These are phyloP conservation scores for Xiphophorus birchmanni DNA, from an alignment of 2,797 vertebrate species.

Conservation along the genomic window DNA sequence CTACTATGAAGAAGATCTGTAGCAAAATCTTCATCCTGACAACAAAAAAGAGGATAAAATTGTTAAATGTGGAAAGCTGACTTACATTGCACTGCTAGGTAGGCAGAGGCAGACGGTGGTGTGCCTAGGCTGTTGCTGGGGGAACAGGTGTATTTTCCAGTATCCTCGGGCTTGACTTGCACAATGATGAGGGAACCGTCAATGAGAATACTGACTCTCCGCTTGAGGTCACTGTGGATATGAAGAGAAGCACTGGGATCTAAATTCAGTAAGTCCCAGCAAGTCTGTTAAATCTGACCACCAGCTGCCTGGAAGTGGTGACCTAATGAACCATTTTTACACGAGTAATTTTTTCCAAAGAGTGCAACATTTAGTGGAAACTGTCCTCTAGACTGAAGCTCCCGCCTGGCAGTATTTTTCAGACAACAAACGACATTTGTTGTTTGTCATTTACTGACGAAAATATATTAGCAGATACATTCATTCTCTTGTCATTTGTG, in stretches of 20 bases:
- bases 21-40: not conserved
- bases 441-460: not conserved
- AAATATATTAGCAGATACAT: not conserved
- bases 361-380: not conserved
- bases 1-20: not conserved
- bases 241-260: not conserved
- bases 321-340: not conserved
- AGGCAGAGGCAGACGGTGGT: slow-evolving; percentile 93
- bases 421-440: not conserved
- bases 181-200: slow-evolving; percentile 97
- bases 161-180: slow-evolving; percentile 95
- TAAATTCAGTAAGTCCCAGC: not conserved
- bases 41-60: slow-evolving; percentile 5
- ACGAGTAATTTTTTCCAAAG: not conserved
- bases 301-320: not conserved
- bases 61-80: slow-evolving; percentile 27
- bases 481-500: not conserved
- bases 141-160: slow-evolving; percentile 95
- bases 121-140: slow-evolving; percentile 98
- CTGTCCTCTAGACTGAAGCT: not conserved
- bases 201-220: slow-evolving; percentile 96
- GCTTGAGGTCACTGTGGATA: slow-evolving; percentile 89
- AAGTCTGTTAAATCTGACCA: not conserved
- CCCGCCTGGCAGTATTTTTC: not conserved
- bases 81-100: slow-evolving; percentile 97